These are phyloP conservation scores for Albula glossodonta DNA, from an alignment of 2,113 vertebrate species.

Conservation along the genomic window DNA sequence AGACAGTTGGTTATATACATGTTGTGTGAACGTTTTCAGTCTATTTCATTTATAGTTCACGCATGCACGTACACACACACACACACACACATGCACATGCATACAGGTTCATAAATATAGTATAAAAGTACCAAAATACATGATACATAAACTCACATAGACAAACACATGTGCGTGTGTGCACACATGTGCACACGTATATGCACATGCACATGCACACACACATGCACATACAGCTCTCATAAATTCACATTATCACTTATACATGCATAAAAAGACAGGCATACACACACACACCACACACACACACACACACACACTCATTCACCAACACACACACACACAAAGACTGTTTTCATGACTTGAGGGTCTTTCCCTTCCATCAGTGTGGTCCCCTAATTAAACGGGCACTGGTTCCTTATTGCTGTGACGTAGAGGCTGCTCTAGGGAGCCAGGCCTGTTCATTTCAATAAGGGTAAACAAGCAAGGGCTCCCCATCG, in stretches of 20 bases:
- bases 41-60: too few relatives aligned
- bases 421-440: not conserved
- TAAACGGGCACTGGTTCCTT: not conserved
- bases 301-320: too few relatives aligned
- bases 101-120: too few relatives aligned
- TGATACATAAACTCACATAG: not conserved
- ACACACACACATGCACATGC: not conserved
- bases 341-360: not conserved
- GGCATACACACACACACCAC: too few relatives aligned
- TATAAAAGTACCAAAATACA: too few relatives aligned
- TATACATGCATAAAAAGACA: too few relatives aligned
- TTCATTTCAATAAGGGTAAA: conserved; percentile 10
- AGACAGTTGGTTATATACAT: too few relatives aligned
- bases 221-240: too few relatives aligned
- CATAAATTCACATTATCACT: too few relatives aligned
- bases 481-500: not conserved
- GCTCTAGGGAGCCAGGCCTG: conserved; percentile 7
- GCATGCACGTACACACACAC: not conserved
- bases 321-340: not conserved
- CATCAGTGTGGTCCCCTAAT: not conserved
- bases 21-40: too few relatives aligned
- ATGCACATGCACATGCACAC: not conserved
- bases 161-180: not conserved
- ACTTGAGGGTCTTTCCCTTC: not conserved
- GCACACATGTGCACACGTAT: not conserved